Conservation (phyloP, 2,113 vertebrate genomes). For the Mustelus asterias region DNA sequence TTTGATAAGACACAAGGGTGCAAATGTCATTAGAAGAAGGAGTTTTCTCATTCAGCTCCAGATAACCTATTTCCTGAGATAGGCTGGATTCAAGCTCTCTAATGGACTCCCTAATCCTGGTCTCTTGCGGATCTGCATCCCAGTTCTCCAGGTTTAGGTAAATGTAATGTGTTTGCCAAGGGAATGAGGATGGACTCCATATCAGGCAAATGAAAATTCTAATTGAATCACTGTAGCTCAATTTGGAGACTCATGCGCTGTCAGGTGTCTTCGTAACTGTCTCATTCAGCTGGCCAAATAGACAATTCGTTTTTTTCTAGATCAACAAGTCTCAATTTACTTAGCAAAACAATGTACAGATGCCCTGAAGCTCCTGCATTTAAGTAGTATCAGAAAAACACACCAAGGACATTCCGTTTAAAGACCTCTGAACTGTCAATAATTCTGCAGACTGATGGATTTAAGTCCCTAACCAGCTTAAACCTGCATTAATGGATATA, state of each 20-base stretch:
- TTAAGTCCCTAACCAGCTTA: neutral
- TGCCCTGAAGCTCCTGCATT: neutral
- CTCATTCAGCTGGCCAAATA: neutral
- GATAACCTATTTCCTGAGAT: neutral
- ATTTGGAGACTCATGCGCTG: neutral
- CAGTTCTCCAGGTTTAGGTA: neutral
- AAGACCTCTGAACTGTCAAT: neutral
- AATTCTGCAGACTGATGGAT: neutral
- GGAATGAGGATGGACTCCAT: neutral
- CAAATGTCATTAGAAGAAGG: neutral
- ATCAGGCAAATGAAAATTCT: neutral
- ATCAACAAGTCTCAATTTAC: neutral
- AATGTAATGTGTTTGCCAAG: neutral
- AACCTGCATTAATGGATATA: neutral
- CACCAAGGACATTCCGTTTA: neutral
- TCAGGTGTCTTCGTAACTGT: neutral
- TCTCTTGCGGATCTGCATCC: neutral
- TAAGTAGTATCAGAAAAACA: neutral
- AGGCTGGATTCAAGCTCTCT: neutral
- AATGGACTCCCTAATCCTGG: neutral
- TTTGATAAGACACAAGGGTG: neutral
- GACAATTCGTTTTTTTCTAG: neutral
- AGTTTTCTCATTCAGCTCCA: neutral
- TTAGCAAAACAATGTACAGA: neutral
- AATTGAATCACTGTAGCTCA: neutral